Conservation (phyloP, 1,140 invertebrate species). For the Ylistrum balloti region DNA sequence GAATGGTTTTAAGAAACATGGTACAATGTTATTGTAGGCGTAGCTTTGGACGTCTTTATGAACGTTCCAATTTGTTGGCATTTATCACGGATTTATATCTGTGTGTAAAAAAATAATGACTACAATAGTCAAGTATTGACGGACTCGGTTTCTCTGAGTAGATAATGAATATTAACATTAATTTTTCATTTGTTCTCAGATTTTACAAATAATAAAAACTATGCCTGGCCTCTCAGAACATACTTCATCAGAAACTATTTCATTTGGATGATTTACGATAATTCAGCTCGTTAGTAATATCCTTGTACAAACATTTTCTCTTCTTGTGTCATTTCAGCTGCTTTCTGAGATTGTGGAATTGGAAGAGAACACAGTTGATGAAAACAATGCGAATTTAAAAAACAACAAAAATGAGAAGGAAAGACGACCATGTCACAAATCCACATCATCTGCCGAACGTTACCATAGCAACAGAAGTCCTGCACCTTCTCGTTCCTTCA, state of each 20-base stretch:
- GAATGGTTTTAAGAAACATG: not conserved
- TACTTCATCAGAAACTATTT: no score
- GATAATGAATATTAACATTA: not conserved
- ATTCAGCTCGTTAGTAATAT: no score
- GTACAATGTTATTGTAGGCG: not conserved
- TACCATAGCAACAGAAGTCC: constrained; percentile 43
- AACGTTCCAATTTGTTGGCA: no score
- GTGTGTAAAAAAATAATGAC: no score
- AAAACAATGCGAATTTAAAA: constrained; percentile 45
- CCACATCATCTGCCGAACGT: constrained; percentile 50
- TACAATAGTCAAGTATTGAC: no score
- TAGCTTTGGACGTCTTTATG: no score
- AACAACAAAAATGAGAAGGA: constrained; percentile 45
- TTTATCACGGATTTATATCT: not conserved
- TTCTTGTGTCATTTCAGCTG: constrained; percentile 61
- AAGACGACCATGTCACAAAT: constrained; percentile 36
- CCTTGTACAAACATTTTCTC: no score
- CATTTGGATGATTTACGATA: no score
- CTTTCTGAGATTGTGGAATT: constrained; percentile 72
- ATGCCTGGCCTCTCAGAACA: no score
- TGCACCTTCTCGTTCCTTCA: constrained; percentile 26
- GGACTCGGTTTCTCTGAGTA: no score
- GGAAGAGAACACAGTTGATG: constrained; percentile 56
- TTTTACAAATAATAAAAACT: no score
- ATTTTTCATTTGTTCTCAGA: not conserved